These are phyloP conservation scores for Drosophila mayri DNA, from an alignment of 1,140 invertebrate genomes.

Conservation along the genomic window DNA sequence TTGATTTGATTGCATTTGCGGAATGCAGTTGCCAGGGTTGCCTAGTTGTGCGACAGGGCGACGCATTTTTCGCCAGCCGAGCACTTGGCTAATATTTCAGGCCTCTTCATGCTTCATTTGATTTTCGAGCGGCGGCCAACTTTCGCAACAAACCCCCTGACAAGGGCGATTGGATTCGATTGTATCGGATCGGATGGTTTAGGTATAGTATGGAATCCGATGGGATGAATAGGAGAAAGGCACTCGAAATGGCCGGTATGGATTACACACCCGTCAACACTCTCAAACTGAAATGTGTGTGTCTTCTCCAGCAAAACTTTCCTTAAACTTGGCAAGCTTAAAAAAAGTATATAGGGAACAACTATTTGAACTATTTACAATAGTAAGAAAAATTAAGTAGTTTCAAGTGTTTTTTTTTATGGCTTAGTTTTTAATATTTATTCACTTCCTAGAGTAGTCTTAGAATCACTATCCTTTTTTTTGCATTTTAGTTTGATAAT, in stretches of 20 bases:
- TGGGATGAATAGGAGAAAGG: conserved; percentile 30
- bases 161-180: conserved; percentile 44
- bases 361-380: too few species aligned
- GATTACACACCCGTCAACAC: conserved; percentile 18
- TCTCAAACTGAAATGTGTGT: background rate
- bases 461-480: too few species aligned
- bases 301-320: background rate
- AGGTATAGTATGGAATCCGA: conserved; percentile 10
- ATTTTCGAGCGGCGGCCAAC: conserved; percentile 35
- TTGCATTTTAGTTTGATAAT: background rate
- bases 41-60: conserved; percentile 71
- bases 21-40: conserved; percentile 66
- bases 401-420: too few species aligned
- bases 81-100: conserved; percentile 67
- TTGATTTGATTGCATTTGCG: conserved; percentile 76
- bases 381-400: too few species aligned
- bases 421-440: too few species aligned
- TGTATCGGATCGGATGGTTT: conserved; percentile 9
- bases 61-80: conserved; percentile 50
- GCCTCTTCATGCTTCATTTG: conserved; percentile 73
- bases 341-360: background rate
- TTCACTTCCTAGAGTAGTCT: too few species aligned
- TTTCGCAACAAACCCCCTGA: conserved; percentile 30
- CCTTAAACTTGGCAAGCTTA: too few species aligned
- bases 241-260: conserved; percentile 25